Evolutionary conservation across 2,113 vertebrate species (phyloP).

Genomic region (Balaeniceps rex): DNA sequence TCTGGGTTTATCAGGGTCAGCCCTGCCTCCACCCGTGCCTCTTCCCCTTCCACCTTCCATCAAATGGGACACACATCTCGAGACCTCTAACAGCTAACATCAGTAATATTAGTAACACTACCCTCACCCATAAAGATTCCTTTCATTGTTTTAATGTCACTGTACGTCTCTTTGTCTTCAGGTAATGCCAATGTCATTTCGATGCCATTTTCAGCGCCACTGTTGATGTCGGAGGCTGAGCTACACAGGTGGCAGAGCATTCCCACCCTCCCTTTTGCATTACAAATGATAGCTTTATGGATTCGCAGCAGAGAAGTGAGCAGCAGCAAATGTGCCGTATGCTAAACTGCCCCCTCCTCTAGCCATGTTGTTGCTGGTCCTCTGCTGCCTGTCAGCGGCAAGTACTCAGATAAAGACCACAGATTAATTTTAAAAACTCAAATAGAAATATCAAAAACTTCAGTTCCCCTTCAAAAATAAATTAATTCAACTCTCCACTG

Average conservation of each 20-base stretch:
- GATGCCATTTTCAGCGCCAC: background rate
- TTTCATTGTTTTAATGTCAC: background rate
- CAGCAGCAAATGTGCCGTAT: background rate
- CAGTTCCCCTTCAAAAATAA: background rate
- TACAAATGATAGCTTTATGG: background rate
- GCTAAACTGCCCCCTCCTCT: background rate
- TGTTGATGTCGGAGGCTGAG: background rate
- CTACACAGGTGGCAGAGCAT: fast-evolving
- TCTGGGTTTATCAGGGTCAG: background rate
- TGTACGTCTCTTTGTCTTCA: background rate
- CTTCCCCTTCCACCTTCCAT: background rate
- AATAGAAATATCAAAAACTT: background rate
- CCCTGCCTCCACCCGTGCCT: background rate
- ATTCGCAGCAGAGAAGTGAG: background rate
- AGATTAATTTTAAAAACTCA: background rate
- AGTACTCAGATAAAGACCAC: background rate
- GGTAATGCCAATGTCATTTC: background rate
- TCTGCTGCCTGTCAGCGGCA: background rate
- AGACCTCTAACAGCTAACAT: background rate
- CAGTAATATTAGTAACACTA: background rate
- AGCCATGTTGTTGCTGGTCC: background rate
- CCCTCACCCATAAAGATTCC: background rate
- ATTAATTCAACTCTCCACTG: background rate
- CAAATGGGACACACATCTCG: background rate
- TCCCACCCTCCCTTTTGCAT: background rate